These are phyloP conservation scores for Phoenicopterus ruber DNA, from an alignment of 2,113 vertebrate genomes.

Conservation along the genomic window DNA sequence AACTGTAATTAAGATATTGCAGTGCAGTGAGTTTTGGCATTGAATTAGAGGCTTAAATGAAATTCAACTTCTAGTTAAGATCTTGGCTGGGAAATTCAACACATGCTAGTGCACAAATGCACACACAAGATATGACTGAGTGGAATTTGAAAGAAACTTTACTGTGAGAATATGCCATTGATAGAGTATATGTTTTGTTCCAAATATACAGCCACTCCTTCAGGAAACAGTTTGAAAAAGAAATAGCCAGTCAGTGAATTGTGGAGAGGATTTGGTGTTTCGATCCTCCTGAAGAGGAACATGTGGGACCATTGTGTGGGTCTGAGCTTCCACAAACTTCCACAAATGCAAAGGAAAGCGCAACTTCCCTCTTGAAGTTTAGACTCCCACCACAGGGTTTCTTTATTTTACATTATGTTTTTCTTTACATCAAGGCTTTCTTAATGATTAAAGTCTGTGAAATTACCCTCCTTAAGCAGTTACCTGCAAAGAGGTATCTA, in stretches of 20 bases:
- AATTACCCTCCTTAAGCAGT: not conserved
- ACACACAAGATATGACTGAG: not conserved
- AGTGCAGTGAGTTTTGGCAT: not conserved
- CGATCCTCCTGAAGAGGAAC: not conserved
- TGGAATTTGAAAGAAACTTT: not conserved
- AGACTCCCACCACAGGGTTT: not conserved
- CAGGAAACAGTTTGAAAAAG: not conserved
- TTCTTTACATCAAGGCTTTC: not conserved
- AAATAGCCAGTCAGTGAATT: not conserved
- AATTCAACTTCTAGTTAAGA: not conserved
- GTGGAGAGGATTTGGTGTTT: not conserved
- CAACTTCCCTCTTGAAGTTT: not conserved
- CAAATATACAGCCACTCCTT: not conserved
- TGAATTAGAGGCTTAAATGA: not conserved
- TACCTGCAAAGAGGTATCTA: not conserved
- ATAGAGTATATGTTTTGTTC: not conserved
- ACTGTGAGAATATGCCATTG: not conserved
- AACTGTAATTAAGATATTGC: not conserved
- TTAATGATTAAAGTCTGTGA: not conserved
- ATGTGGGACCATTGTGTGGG: not conserved
- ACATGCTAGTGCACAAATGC: not conserved
- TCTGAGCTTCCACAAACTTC: not conserved
- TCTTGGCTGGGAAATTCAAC: slow-evolving; percentile 13
- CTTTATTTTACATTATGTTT: not conserved
- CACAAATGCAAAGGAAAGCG: not conserved